Percentiles rank a stretch among this genome's conserved stretches.
phyloP scores from a whole-genome alignment of 1,140 invertebrate genomes.

The Meloidogyne floridensis region DNA sequence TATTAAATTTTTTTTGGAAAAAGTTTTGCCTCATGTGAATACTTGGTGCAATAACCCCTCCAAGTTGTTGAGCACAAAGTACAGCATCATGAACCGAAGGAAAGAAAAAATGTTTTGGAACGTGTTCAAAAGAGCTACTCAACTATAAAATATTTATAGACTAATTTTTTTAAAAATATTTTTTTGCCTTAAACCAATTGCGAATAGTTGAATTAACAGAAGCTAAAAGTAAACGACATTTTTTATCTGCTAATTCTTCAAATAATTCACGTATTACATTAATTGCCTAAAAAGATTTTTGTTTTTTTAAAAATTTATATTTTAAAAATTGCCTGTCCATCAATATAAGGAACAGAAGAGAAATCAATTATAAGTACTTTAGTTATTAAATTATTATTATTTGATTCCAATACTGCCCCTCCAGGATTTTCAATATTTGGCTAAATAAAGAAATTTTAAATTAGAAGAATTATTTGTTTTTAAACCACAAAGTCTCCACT shows the following conservation, averaged over 20 bases:
- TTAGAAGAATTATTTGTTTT: background rate
- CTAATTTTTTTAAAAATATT: background rate
- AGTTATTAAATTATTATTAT: conserved; percentile 31
- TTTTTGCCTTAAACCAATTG: conserved; percentile 32
- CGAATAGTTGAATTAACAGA: conserved; percentile 50
- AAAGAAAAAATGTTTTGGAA: conserved; percentile 54
- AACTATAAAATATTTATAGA: conserved; percentile 31
- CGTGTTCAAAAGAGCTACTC: conserved; percentile 45
- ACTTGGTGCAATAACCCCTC: conserved; percentile 49
- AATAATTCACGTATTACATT: conserved; percentile 48
- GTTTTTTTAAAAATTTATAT: background rate
- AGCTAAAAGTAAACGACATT: conserved; percentile 46
- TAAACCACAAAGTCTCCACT: conserved; percentile 54
- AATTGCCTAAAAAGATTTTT: conserved; percentile 18
- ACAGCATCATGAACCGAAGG: conserved; percentile 54
- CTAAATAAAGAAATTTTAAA: conserved; percentile 21
- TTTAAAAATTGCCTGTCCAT: conserved; percentile 30
- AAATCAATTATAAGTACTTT: conserved; percentile 53
- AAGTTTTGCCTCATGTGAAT: conserved; percentile 53
- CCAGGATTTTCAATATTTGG: conserved; percentile 47
- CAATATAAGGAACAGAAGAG: conserved; percentile 47
- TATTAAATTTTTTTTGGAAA: background rate
- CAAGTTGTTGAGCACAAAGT: conserved; percentile 51
- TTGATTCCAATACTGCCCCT: conserved; percentile 23
- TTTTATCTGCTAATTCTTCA: conserved; percentile 43